phyloP scores from a whole-genome alignment of 92 coral and sea anemone species.

The Virgularia gustaviana region DNA sequence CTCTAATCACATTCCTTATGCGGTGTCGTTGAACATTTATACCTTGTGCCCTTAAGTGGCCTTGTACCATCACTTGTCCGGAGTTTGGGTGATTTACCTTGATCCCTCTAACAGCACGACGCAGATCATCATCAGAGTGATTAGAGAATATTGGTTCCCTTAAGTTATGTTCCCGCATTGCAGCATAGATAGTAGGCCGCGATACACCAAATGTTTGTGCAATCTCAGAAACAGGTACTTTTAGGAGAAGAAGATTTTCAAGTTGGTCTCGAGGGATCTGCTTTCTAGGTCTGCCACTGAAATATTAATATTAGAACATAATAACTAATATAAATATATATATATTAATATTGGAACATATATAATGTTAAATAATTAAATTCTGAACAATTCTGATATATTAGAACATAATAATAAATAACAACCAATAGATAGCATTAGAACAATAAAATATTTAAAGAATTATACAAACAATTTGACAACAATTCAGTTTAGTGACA shows the following conservation, averaged over 20 bases:
- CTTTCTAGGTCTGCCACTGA: conserved; percentile 46
- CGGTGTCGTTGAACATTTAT: conserved; percentile 41
- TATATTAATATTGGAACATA: no score
- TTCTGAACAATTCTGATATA: no score
- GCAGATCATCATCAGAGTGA: conserved; percentile 39
- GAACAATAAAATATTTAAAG: no score
- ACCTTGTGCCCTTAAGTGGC: conserved; percentile 48
- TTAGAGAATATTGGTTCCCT: conserved; percentile 28
- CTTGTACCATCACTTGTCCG: conserved; percentile 47
- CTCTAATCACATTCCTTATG: conserved; percentile 39
- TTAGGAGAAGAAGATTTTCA: conserved; percentile 29
- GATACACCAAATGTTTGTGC: conserved; percentile 48
- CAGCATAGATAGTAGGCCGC: conserved; percentile 31
- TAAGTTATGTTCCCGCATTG: conserved; percentile 38
- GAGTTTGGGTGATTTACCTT: conserved; percentile 47
- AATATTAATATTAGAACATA: no score
- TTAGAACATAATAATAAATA: no score
- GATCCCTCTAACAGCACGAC: conserved; percentile 32
- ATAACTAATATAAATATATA: no score
- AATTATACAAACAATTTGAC: no score
- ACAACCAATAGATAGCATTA: no score
- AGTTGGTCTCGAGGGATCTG: conserved; percentile 33
- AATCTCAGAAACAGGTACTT: conserved; percentile 34
- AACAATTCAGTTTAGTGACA: no score
- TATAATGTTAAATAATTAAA: no score